These are phyloP conservation scores for Hololepta plana DNA, from an alignment of 2,888 invertebrate genomes.

Conservation along the genomic window DNA sequence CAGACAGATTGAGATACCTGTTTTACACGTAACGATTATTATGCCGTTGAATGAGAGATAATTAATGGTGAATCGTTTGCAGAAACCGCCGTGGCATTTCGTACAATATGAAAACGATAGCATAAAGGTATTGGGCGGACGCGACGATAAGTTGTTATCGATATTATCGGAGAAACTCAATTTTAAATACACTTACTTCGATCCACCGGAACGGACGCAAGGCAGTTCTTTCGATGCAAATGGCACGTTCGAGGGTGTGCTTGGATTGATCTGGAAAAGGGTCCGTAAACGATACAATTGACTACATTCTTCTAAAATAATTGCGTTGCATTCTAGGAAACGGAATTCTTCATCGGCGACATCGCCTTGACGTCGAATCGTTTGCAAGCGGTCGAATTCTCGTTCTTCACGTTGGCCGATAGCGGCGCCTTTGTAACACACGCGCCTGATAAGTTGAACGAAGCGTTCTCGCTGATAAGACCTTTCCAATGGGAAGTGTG, in stretches of 20 bases:
- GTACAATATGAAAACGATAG: conserved; percentile 33
- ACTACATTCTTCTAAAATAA: neutral
- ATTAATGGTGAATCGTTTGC: conserved; percentile 9
- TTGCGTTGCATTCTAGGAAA: conserved; percentile 30
- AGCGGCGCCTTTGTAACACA: conserved; percentile 62
- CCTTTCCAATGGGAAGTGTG: conserved; percentile 61
- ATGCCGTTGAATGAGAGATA: conserved; percentile 2
- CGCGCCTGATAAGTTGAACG: conserved; percentile 52
- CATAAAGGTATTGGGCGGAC: conserved; percentile 45
- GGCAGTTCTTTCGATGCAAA: conserved; percentile 44
- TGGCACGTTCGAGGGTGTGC: conserved; percentile 50
- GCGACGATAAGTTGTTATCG: conserved; percentile 49
- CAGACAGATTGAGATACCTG: conserved; percentile 46
- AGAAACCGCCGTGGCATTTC: conserved; percentile 62
- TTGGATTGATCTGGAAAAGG: conserved; percentile 50
- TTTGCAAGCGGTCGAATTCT: conserved; percentile 53
- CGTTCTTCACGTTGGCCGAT: conserved; percentile 57
- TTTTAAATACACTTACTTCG: conserved; percentile 51
- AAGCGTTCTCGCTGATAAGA: conserved; percentile 52
- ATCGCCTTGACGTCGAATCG: conserved; percentile 57
- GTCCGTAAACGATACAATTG: conserved; percentile 22
- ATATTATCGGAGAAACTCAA: conserved; percentile 47
- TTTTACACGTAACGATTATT: conserved; percentile 40
- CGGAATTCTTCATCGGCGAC: conserved; percentile 57
- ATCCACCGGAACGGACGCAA: conserved; percentile 55